phyloP scores from a whole-genome alignment of 2,888 invertebrate species.

The Volucella inflata region DNA sequence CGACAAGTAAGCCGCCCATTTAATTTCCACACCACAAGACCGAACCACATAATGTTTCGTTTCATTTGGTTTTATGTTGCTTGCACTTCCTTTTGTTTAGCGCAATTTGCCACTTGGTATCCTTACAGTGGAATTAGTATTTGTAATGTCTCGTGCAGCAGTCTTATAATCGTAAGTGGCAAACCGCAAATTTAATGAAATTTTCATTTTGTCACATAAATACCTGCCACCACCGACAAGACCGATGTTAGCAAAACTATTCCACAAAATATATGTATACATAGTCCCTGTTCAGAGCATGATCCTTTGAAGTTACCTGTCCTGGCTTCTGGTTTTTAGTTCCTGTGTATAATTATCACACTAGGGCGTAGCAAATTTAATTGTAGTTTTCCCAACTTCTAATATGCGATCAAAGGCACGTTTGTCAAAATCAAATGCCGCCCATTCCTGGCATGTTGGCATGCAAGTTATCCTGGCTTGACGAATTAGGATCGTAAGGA shows the following conservation, averaged over 20 bases:
- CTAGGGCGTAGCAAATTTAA: conserved; percentile 63
- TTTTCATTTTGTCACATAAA: conserved; percentile 72
- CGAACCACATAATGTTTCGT: conserved; percentile 4
- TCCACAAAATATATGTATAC: no score
- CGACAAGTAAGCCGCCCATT: conserved; percentile 42
- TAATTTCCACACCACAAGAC: conserved; percentile 21
- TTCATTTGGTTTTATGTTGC: not conserved
- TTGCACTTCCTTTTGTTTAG: conserved; percentile 33
- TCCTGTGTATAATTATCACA: conserved; percentile 62
- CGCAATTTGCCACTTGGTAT: conserved; percentile 25
- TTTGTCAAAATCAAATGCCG: conserved; percentile 36
- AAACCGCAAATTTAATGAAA: conserved; percentile 77
- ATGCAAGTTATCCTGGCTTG: conserved; percentile 3
- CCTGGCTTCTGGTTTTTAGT: conserved; percentile 4
- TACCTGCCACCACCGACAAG: conserved; percentile 6
- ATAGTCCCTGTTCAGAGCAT: conserved; percentile 10
- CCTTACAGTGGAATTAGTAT: no score
- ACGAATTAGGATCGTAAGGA: conserved; percentile 16
- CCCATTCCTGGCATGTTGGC: not conserved
- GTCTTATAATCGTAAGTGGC: conserved; percentile 76
- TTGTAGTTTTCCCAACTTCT: conserved; percentile 57
- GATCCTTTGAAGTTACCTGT: conserved; percentile 64
- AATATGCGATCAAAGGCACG: conserved; percentile 55
- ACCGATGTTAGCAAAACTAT: conserved; percentile 48
- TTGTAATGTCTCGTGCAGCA: conserved; percentile 43